A percentile compares a stretch with the other conserved stretches of the same genome.
Evolutionary conservation across 2,797 vertebrate species (phyloP).

Genomic region (Urocyon cinereoargenteus): DNA sequence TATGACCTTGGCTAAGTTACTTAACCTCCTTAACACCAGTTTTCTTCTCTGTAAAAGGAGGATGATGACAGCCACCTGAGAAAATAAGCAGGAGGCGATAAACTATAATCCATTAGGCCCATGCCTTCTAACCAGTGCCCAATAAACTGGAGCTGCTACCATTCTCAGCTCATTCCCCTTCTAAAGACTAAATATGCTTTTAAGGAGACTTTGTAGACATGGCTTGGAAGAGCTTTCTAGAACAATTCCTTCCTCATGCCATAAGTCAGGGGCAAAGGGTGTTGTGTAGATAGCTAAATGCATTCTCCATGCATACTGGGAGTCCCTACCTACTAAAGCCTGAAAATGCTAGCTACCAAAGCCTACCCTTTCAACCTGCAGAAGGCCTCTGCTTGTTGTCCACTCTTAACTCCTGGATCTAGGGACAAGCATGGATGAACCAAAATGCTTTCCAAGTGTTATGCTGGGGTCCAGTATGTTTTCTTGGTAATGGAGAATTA

Average conservation of each 20-base stretch:
- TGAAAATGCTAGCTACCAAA: conserved; percentile 18
- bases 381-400: not conserved
- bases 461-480: not conserved
- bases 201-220: not conserved
- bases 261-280: not conserved
- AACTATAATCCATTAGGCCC: not conserved
- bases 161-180: not conserved
- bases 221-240: conserved; percentile 7
- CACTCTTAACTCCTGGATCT: conserved; percentile 28
- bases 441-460: not conserved
- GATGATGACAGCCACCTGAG: not conserved
- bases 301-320: not conserved
- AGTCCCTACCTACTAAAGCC: not conserved
- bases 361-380: not conserved
- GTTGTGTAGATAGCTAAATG: not conserved
- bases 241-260: conserved; percentile 39
- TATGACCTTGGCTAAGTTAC: not conserved
- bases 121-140: not conserved
- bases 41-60: not conserved
- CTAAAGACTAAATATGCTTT: conserved; percentile 24
- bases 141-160: not conserved
- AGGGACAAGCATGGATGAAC: not conserved
- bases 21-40: not conserved
- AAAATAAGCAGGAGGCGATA: not conserved
- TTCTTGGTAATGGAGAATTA: conserved; percentile 60